phyloP scores from a whole-genome alignment of 1,140 invertebrate genomes.

The Trichoplusia ni region DNA sequence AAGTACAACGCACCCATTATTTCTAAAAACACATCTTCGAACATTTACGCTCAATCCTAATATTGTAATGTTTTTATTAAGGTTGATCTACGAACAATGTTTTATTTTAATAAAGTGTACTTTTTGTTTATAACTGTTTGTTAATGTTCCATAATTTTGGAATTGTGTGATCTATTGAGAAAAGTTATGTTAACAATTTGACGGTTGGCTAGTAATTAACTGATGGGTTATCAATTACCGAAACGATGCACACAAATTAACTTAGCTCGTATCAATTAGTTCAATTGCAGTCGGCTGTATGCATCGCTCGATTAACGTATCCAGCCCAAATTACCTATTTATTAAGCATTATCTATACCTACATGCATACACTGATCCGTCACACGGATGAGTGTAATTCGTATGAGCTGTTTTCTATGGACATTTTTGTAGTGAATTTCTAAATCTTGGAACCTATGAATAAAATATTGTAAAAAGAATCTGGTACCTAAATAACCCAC shows the following conservation, averaged over 20 bases:
- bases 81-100: constrained; percentile 25
- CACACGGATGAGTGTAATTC: not conserved
- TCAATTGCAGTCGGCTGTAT: constrained; percentile 15
- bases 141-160: constrained; percentile 5
- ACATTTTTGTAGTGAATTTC: too few species aligned
- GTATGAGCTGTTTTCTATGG: too few species aligned
- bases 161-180: constrained; percentile 21
- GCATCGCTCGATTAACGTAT: not conserved
- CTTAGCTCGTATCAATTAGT: constrained; percentile 15
- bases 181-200: not conserved
- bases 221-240: constrained; percentile 4
- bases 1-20: constrained; percentile 61
- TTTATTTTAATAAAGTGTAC: constrained; percentile 12
- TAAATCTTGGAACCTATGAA: too few species aligned
- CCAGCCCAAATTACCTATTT: not conserved
- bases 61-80: constrained; percentile 49
- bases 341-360: too few species aligned
- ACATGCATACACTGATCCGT: too few species aligned
- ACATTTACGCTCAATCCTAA: constrained; percentile 55
- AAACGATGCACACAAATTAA: constrained; percentile 10
- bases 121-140: constrained; percentile 6
- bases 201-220: not conserved
- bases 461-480: too few species aligned
- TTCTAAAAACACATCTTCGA: constrained; percentile 44
- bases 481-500: too few species aligned